A percentile compares a stretch with the other conserved stretches of the same genome.
phyloP scores from a whole-genome alignment of 2,797 vertebrate genomes.

The Neomorphus geoffroyi region DNA sequence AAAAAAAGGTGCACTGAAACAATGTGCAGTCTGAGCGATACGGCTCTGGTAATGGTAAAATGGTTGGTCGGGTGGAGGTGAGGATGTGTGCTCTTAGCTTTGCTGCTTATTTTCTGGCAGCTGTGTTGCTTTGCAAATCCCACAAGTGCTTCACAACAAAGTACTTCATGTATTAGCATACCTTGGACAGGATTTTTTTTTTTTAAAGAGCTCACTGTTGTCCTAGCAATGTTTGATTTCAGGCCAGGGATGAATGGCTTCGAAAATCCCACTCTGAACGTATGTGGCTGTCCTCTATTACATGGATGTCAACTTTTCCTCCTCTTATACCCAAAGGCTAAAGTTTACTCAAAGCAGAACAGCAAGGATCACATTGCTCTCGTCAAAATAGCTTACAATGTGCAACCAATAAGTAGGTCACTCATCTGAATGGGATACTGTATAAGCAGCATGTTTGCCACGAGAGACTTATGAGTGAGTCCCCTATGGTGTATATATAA shows the following conservation, averaged over 20 bases:
- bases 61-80: neutral
- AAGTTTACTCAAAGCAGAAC: conserved; percentile 53
- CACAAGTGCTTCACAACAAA: neutral
- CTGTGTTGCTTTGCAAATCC: neutral
- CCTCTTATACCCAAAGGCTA: conserved; percentile 19
- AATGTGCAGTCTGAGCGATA: neutral
- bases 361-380: conserved; percentile 32
- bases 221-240: neutral
- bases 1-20: neutral
- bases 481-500: conserved; percentile 5
- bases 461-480: conserved; percentile 15
- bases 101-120: neutral
- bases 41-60: neutral
- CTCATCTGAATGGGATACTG: conserved; percentile 23
- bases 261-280: conserved; percentile 9
- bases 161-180: neutral
- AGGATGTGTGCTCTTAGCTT: neutral
- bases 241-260: neutral
- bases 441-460: conserved; percentile 45
- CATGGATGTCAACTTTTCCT: conserved; percentile 25
- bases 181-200: neutral
- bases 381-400: conserved; percentile 33
- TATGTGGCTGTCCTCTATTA: conserved; percentile 21
- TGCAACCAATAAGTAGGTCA: conserved; percentile 58
- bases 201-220: neutral